A percentile compares a stretch with the other conserved stretches of the same genome.
These are phyloP conservation scores for Drosophila ezoana DNA, from an alignment of 2,888 invertebrate species.

Conservation along the genomic window DNA sequence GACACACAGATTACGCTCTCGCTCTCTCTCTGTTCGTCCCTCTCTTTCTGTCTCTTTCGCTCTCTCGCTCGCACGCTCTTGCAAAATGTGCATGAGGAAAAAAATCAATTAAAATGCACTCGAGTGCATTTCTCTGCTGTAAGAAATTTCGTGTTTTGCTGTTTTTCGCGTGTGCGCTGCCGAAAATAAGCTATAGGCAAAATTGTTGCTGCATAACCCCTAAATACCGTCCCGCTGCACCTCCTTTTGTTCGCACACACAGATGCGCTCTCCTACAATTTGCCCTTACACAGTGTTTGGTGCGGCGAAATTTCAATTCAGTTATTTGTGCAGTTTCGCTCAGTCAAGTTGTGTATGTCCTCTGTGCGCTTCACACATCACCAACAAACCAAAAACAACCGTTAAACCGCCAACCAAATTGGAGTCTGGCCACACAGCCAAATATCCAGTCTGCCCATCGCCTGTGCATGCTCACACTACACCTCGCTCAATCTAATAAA, in stretches of 20 bases:
- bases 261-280: constrained; percentile 22
- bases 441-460: background rate
- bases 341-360: constrained; percentile 77
- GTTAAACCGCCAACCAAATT: constrained; percentile 33
- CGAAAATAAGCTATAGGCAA: constrained; percentile 55
- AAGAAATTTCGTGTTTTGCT: constrained; percentile 24
- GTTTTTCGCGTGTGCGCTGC: constrained; percentile 26
- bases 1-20: constrained; percentile 21
- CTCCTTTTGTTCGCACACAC: constrained; percentile 1
- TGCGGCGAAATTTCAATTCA: constrained; percentile 71
- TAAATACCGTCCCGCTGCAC: constrained; percentile 1
- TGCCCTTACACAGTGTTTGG: constrained; percentile 43
- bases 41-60: constrained; percentile 5
- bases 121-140: constrained; percentile 55
- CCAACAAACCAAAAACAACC: constrained; percentile 12
- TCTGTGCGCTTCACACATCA: constrained; percentile 56
- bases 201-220: constrained; percentile 33
- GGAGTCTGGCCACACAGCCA: constrained; percentile 1
- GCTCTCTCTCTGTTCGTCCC: background rate
- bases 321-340: constrained; percentile 80
- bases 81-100: constrained; percentile 42
- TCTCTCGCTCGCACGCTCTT: constrained; percentile 33
- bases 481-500: constrained; percentile 40
- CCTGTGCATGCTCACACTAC: background rate
- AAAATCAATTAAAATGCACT: constrained; percentile 80